Evolutionary conservation across 2,797 vertebrate species (phyloP).

Genomic region (Premnoplex brunnescens): DNA sequence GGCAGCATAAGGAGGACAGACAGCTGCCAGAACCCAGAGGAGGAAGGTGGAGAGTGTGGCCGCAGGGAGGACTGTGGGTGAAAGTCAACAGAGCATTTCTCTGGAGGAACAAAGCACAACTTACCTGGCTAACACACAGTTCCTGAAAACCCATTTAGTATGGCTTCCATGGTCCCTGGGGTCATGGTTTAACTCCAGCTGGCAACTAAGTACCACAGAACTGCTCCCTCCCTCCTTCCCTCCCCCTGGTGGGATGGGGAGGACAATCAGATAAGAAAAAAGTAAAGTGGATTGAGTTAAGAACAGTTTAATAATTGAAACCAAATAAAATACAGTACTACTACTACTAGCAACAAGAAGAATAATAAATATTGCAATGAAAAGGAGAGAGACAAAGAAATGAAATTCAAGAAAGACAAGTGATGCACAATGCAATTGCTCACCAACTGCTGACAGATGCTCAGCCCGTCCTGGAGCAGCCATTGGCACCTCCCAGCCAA

Average conservation of each 20-base stretch:
- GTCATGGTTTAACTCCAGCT: not conserved
- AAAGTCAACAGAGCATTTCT: not conserved
- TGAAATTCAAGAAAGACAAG: not conserved
- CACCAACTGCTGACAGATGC: not conserved
- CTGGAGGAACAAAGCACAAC: not conserved
- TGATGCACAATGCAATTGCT: not conserved
- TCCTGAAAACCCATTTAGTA: not conserved
- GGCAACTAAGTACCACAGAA: not conserved
- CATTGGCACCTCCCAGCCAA: not conserved
- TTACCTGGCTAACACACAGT: not conserved
- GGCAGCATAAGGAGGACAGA: not conserved
- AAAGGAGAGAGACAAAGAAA: not conserved
- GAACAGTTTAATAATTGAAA: not conserved
- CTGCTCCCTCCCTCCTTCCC: not conserved
- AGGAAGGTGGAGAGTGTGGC: accelerated
- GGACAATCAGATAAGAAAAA: not conserved
- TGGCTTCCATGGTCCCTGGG: not conserved
- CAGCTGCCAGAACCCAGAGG: not conserved
- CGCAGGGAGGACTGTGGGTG: accelerated
- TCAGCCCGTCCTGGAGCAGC: not conserved
- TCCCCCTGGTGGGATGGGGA: not conserved
- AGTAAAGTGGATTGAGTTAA: not conserved
- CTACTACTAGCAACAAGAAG: not conserved
- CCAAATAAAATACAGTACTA: not conserved
- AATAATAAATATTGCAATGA: not conserved